phyloP scores from a whole-genome alignment of 2,113 vertebrate species.

The Podarcis raffonei region DNA sequence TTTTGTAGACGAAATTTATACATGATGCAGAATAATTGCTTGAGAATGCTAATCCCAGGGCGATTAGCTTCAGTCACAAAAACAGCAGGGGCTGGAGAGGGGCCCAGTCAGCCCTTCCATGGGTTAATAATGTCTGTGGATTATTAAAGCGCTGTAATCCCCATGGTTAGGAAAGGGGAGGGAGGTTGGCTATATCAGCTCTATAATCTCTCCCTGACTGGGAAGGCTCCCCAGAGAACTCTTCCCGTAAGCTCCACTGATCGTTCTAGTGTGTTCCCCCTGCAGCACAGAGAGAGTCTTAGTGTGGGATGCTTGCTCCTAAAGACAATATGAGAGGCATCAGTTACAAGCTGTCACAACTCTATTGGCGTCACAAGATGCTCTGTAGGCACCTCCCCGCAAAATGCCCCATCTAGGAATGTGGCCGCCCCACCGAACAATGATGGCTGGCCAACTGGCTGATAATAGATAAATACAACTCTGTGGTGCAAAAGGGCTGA shows the following conservation, averaged over 20 bases:
- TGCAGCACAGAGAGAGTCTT: neutral
- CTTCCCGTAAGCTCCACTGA: neutral
- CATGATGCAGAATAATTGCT: neutral
- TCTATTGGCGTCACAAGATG: neutral
- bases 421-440: too few species aligned
- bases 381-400: too few species aligned
- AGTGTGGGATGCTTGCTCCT: too few species aligned
- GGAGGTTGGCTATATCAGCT: too few species aligned
- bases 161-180: neutral
- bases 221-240: neutral
- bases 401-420: too few species aligned
- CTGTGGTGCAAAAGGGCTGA: neutral
- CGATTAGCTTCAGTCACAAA: neutral
- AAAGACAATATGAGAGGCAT: neutral
- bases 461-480: neutral
- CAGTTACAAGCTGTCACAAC: neutral
- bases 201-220: neutral
- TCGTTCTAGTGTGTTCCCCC: neutral
- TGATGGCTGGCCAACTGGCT: too few species aligned
- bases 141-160: constrained; percentile 10
- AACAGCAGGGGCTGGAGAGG: neutral
- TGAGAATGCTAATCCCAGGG: neutral
- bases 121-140: neutral
- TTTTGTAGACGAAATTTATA: neutral
- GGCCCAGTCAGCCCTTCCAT: neutral